phyloP scores from a whole-genome alignment of 2,113 vertebrate genomes.

The Carollia perspicillata region DNA sequence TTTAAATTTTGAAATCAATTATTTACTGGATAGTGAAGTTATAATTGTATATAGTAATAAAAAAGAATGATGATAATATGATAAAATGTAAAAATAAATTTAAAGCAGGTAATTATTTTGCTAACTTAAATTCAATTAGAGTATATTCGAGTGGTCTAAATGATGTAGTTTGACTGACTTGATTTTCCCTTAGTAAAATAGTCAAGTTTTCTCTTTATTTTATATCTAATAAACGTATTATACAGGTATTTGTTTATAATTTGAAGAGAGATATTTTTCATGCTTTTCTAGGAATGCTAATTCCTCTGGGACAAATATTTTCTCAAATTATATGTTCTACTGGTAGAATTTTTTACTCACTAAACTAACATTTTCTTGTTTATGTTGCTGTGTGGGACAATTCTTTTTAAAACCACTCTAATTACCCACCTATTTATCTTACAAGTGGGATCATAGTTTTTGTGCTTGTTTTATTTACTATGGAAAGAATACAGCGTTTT shows the following conservation, averaged over 20 bases:
- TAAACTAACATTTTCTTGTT: conserved; percentile 13
- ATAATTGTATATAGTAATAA: neutral
- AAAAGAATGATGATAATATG: neutral
- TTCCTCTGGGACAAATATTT: neutral
- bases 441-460: conserved; percentile 39
- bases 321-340: neutral
- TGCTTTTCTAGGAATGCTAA: neutral
- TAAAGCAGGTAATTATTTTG: conserved; percentile 30
- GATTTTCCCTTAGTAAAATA: neutral
- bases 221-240: neutral
- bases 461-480: conserved; percentile 7
- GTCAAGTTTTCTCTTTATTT: neutral
- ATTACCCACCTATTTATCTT: conserved; percentile 37
- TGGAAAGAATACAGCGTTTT: conserved; percentile 45
- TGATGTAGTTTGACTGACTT: neutral
- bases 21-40: neutral
- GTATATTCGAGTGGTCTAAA: neutral
- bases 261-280: neutral
- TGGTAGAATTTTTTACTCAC: neutral
- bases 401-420: neutral
- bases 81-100: conserved; percentile 21
- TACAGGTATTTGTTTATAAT: neutral
- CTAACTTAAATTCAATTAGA: neutral
- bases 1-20: neutral
- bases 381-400: neutral